Conservation (phyloP, 2,888 invertebrate species). For the Incurvaria masculella region DNA sequence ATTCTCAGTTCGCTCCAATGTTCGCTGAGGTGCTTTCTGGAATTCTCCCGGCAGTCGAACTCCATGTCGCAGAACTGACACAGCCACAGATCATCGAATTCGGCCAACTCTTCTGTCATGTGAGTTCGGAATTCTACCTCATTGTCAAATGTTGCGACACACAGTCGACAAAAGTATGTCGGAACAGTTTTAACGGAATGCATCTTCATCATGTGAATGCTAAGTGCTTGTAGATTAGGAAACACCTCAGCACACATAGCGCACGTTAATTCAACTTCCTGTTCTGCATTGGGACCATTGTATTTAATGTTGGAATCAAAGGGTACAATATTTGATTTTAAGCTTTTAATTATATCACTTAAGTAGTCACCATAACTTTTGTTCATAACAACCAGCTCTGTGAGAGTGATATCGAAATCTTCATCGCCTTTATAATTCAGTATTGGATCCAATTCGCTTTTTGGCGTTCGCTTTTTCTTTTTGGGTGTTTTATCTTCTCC, state of each 20-base stretch:
- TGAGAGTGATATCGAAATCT: conserved; percentile 45
- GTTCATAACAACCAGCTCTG: conserved; percentile 41
- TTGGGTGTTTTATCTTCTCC: conserved; percentile 15
- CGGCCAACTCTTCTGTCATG: conserved; percentile 29
- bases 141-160: conserved; percentile 36
- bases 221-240: conserved; percentile 24
- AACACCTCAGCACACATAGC: conserved; percentile 30
- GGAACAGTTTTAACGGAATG: conserved; percentile 35
- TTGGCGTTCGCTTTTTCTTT: conserved; percentile 18
- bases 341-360: conserved; percentile 23
- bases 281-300: conserved; percentile 23
- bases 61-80: conserved; percentile 53
- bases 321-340: conserved; percentile 30
- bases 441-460: conserved; percentile 7
- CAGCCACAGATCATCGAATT: conserved; percentile 45
- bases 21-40: conserved; percentile 34
- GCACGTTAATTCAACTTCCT: conserved; percentile 27
- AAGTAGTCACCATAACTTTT: conserved; percentile 44
- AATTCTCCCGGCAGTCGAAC: conserved; percentile 34
- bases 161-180: conserved; percentile 38
- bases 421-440: conserved; percentile 33
- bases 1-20: conserved; percentile 30
- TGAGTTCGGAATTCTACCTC: conserved; percentile 33
- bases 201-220: conserved; percentile 36
- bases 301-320: conserved; percentile 31